Evolutionary conservation across 2,113 vertebrate species (phyloP), one percentile per base, ranked within the genome.

Genomic region (Hippocampus zosterae): DNA sequence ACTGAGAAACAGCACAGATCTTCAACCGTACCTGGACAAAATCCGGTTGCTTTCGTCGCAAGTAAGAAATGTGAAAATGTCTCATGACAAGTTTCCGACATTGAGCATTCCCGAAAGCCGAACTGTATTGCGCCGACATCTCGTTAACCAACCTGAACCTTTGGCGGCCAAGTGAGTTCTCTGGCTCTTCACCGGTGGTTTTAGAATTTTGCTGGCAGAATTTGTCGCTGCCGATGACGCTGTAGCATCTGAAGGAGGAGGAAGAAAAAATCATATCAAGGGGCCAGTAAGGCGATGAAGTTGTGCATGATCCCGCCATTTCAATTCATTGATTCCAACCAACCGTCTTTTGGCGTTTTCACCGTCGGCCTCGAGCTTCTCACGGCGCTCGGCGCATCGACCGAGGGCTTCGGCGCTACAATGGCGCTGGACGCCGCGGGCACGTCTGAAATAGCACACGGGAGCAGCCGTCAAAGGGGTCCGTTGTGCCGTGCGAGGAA

Each of bases 341-440:
- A 1, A 86, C 82, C 79, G 29, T 73, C 9, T 65, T 41, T 82
- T 66, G 72, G 59, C 21, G 8, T 7, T 81, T 77, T 80, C 40
- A 66, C 23, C 16, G 59, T 50, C 8, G 73, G 60, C 59, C 81
- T 88, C 5, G 70, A n/a, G 60, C 3, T 76, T 76, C 60, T 85
- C 1, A 33, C 13, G 77, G 13, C 25, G 44, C 64, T 77, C 27
- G 53, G 6, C 37, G 66, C 10, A 48, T 67, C 72, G 27, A 13
- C 27, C 57, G 7, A 61, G 59, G 76, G 33, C 56, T 42, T 1
- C 21, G 63, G 4, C 3, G 62, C 27, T 37, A 78, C 73, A 2
- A 37, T 4, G 53, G 7, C 11, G 68, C 0, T 11, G 12, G 65
- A 56, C 21, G 74, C 37, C n/a, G 65, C 13, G 0, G 66, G 8